Conservation (phyloP, 2,113 vertebrate species). For the Hypanus sabinus region DNA sequence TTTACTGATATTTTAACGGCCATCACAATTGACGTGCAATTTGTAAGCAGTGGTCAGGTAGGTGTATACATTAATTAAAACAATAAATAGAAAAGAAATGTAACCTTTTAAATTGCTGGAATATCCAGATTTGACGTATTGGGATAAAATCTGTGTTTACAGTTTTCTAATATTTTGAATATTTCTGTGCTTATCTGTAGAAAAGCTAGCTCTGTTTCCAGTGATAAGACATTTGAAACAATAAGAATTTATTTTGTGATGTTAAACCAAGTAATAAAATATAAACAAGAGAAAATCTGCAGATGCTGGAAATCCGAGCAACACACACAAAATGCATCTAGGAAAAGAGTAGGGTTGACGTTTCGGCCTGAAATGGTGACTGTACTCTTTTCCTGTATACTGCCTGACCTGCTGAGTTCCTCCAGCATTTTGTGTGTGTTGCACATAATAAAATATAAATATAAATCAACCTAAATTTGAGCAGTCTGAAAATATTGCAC, state of each 20-base stretch:
- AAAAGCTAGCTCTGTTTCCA: background rate
- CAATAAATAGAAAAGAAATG: background rate
- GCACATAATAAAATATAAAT: too few species aligned
- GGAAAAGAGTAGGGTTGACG: too few species aligned
- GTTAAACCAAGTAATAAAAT: too few species aligned
- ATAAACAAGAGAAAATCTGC: too few species aligned
- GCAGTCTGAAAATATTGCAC: background rate
- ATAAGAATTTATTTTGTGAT: background rate
- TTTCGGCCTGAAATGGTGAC: too few species aligned
- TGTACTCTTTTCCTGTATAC: too few species aligned
- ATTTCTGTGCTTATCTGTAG: background rate
- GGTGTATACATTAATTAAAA: background rate
- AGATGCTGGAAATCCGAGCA: too few species aligned
- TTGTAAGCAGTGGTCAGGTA: slow-evolving; percentile 73
- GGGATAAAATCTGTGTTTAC: background rate
- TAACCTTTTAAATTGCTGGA: background rate
- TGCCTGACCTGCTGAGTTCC: too few species aligned
- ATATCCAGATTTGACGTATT: background rate
- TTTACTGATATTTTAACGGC: slow-evolving; percentile 64
- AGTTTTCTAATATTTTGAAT: background rate
- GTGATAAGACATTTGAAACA: background rate
- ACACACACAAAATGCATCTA: too few species aligned
- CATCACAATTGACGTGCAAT: slow-evolving; percentile 69
- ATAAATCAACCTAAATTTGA: background rate
- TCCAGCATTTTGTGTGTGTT: too few species aligned